phyloP scores from a whole-genome alignment of 2,888 invertebrate genomes.

The Sphaerophoria rueppellii region DNA sequence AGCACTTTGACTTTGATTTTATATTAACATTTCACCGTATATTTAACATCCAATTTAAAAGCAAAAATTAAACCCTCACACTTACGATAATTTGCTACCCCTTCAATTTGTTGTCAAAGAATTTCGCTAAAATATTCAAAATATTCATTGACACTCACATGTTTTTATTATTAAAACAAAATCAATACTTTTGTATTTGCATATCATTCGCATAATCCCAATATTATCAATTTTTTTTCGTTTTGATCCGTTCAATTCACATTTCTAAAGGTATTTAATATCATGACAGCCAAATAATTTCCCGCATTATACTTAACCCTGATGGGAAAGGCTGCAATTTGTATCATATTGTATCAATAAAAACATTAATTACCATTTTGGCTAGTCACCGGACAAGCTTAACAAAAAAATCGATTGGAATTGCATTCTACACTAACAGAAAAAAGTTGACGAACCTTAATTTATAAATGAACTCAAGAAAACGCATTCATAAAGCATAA shows the following conservation, averaged over 20 bases:
- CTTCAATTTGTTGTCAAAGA: background rate
- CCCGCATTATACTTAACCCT: conserved; percentile 45
- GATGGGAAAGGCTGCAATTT: conserved; percentile 59
- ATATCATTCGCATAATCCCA: conserved; percentile 25
- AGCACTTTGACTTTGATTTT: too few species aligned
- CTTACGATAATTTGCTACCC: background rate
- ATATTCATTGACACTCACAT: conserved; percentile 14
- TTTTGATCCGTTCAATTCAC: background rate
- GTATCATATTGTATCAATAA: conserved; percentile 67
- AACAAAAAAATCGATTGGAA: conserved; percentile 23
- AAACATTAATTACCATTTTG: conserved; percentile 60
- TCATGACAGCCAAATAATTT: conserved; percentile 19
- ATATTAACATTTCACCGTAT: too few species aligned
- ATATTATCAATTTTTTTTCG: conserved; percentile 1
- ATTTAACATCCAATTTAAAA: too few species aligned
- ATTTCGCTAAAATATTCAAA: background rate
- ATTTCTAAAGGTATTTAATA: conserved; percentile 15
- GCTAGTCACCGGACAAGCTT: conserved; percentile 2
- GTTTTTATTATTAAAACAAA: background rate
- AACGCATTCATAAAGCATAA: background rate
- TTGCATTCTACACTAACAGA: background rate
- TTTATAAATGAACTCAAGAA: background rate
- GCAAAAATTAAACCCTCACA: too few species aligned
- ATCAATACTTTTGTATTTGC: conserved; percentile 11
- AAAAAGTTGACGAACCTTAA: background rate